Base-by-base conservation (phyloP, 2,888 invertebrate genomes). In the Euzetes globulus region DNA sequence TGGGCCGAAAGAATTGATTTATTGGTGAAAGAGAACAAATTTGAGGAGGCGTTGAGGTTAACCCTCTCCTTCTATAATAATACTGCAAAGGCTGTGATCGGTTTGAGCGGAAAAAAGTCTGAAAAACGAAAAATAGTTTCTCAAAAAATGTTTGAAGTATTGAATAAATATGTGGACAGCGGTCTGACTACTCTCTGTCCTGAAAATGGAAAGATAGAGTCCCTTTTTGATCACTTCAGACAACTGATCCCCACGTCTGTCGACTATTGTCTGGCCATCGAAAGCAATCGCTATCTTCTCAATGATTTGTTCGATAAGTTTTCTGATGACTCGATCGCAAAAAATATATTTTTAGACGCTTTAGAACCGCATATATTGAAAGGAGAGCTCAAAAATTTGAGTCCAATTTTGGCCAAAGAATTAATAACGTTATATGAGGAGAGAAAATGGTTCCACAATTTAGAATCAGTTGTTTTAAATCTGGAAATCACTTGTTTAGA, bases 401-500 rank as follows among this genome's bases (percentile, higher is more conserved):
- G 89, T 70, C 91, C 91, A 0, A 84, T 85, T 5, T 87, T 91
- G 71, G 87, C 90, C 76, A 89, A 91, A 81, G 88, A 88, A 73
- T 86, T 91, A 79, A 88, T 91, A 6, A 84, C 86, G 22, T 87
- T 89, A 82, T 88, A 89, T 82, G 87, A 88, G 78, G 83, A 85
- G 55, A 85, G 87, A 77, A 78, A 81, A 71, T 79, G 79, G 77
- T 83, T 88, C 72, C 83, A 87, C 78, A 86, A 87, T 77, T 82
- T 91, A 72, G 90, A 91, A 82, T 86, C 87, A 45, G 87, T 90
- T 74, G 86, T 92, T 71, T 86, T 90, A 7, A 88, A 89, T 78
- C 83, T 91, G 76, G 88, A 90, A 78, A 88, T 92, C 79, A 85
- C 86, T 70, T 90, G 89, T 77, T 83, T 92, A 73, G 92, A 92